Percentiles rank a stretch among this genome's conserved stretches.
These are phyloP conservation scores for Panzeria rudis DNA, from an alignment of 2,888 invertebrate species.

Conservation along the genomic window DNA sequence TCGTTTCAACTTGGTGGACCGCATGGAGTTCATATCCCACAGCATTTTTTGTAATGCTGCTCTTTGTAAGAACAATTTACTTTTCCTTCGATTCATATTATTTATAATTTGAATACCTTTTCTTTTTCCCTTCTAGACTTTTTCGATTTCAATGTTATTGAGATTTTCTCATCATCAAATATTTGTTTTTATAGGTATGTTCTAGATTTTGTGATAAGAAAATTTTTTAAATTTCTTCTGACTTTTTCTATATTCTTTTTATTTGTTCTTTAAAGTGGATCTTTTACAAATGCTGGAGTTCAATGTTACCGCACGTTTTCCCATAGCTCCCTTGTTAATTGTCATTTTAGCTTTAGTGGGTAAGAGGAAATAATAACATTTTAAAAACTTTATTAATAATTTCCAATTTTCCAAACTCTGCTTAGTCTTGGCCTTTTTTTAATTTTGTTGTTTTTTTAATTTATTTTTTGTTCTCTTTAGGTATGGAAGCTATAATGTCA, in stretches of 20 bases:
- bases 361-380: conserved; percentile 85
- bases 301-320: conserved; percentile 96
- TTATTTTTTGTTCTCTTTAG: conserved; percentile 84
- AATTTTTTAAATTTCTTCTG: not conserved
- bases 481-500: conserved; percentile 99
- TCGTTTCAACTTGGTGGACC: conserved; percentile 98
- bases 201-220: conserved; percentile 4
- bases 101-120: conserved; percentile 84
- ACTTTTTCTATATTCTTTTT: not conserved
- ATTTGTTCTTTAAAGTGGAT: conserved; percentile 88
- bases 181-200: conserved; percentile 97
- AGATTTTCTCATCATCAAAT: conserved; percentile 99
- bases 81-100: conserved; percentile 85
- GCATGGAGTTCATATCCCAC: conserved; percentile 97
- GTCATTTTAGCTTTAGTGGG: conserved; percentile 99
- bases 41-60: conserved; percentile 98
- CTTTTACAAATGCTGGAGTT: conserved; percentile 99
- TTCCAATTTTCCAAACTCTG: no score
- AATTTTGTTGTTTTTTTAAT: conserved; percentile 3
- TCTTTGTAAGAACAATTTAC: conserved; percentile 93
- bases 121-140: conserved; percentile 88
- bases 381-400: not conserved
- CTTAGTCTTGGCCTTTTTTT: not conserved
- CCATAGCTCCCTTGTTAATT: conserved; percentile 97
- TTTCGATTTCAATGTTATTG: conserved; percentile 98